phyloP scores from a whole-genome alignment of 1,140 invertebrate genomes.

The Zophobas morio region DNA sequence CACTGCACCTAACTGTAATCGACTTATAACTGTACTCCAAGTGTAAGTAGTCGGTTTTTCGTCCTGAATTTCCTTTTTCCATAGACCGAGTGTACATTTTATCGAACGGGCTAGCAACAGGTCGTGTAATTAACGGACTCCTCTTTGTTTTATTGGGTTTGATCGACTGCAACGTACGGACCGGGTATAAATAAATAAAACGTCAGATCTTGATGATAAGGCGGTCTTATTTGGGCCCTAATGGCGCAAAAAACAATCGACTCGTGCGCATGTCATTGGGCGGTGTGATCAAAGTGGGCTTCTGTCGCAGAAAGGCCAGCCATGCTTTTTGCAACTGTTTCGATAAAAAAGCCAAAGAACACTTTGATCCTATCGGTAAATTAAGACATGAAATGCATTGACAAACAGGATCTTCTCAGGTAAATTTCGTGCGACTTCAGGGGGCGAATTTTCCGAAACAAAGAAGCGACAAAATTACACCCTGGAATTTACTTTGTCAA shows the following conservation, averaged over 20 bases:
- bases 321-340: conserved; percentile 38
- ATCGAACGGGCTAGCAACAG: background rate
- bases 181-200: conserved; percentile 23
- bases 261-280: conserved; percentile 36
- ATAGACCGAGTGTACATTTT: background rate
- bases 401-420: conserved; percentile 19
- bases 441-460: too few species aligned
- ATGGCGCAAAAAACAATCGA: conserved; percentile 31
- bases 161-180: conserved; percentile 8
- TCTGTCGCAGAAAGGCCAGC: conserved; percentile 10
- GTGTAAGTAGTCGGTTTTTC: conserved; percentile 16
- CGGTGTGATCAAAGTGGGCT: conserved; percentile 28
- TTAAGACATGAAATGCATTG: conserved; percentile 32
- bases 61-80: conserved; percentile 8
- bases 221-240: conserved; percentile 30
- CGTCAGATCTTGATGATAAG: conserved; percentile 24
- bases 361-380: conserved; percentile 37
- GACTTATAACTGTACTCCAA: background rate
- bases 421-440: background rate
- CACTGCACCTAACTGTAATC: background rate
- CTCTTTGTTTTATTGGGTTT: background rate
- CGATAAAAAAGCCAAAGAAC: conserved; percentile 35
- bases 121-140: conserved; percentile 18
- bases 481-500: background rate
- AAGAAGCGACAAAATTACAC: too few species aligned